A percentile compares a stretch with the other conserved stretches of the same genome.
phyloP scores from a whole-genome alignment of 1,140 invertebrate species.

The Brachionus paranguensis region DNA sequence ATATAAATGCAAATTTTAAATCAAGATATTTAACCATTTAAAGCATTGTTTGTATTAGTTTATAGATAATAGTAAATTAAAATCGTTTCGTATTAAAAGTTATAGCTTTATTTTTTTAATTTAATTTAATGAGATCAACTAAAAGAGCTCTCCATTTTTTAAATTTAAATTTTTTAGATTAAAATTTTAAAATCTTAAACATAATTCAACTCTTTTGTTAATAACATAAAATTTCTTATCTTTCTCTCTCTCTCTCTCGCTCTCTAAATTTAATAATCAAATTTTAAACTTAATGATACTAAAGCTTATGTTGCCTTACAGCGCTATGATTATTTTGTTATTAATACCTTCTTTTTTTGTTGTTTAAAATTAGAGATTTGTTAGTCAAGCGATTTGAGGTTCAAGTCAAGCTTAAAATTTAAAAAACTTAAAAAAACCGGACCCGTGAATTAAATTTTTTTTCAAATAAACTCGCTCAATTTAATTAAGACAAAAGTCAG shows the following conservation, averaged over 20 bases:
- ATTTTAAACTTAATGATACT: neutral
- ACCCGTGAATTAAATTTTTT: neutral
- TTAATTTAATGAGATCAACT: slow-evolving; percentile 1
- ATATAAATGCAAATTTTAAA: slow-evolving; percentile 35
- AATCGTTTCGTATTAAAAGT: neutral
- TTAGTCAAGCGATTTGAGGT: neutral
- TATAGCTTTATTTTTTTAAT: neutral
- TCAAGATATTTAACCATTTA: neutral
- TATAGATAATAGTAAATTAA: slow-evolving; percentile 27
- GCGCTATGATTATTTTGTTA: slow-evolving; percentile 15
- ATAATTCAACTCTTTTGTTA: slow-evolving; percentile 8
- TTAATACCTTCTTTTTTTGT: slow-evolving; percentile 6
- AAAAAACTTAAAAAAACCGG: neutral
- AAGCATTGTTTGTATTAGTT: slow-evolving; percentile 28
- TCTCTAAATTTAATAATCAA: slow-evolving; percentile 10
- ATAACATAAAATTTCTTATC: slow-evolving; percentile 30
- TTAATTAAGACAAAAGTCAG: neutral
- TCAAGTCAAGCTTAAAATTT: neutral
- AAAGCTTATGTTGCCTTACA: slow-evolving; percentile 16
- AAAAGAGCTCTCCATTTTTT: neutral
- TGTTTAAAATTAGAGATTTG: neutral
- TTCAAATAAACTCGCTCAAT: neutral
- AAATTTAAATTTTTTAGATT: slow-evolving; percentile 25
- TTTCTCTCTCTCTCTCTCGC: neutral
- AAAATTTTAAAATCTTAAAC: slow-evolving; percentile 12